Conservation (phyloP, 2,113 vertebrate species). For the Cololabis saira region DNA sequence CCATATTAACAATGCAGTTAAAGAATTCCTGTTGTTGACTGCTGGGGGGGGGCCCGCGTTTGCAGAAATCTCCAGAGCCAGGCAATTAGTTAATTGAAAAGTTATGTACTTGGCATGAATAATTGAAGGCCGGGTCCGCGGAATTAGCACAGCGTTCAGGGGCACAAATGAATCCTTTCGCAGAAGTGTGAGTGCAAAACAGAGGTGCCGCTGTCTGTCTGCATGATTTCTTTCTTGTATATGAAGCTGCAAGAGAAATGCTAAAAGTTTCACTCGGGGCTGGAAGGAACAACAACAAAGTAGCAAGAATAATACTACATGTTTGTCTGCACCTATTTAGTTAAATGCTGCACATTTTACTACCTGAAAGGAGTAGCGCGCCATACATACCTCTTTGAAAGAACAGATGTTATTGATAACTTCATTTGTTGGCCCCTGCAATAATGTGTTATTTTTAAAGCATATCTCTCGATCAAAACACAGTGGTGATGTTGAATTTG, state of each 20-base stretch:
- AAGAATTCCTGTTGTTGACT: conserved; percentile 27
- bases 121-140: conserved; percentile 60
- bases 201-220: neutral
- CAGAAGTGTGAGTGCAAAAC: conserved; percentile 1
- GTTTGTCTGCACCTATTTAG: conserved; percentile 5
- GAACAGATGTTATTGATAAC: conserved; percentile 48
- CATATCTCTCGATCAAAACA: conserved; percentile 61
- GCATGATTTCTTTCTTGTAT: conserved; percentile 6
- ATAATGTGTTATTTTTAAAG: conserved; percentile 63
- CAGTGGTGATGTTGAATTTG: conserved; percentile 69
- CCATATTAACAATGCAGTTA: conserved; percentile 59
- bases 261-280: neutral
- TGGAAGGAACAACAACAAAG: conserved; percentile 1
- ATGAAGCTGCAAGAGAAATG: neutral
- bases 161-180: conserved; percentile 36
- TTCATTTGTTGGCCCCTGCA: conserved; percentile 52
- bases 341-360: neutral
- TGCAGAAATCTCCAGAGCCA: conserved; percentile 62
- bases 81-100: conserved; percentile 80
- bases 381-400: neutral
- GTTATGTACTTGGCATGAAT: conserved; percentile 76
- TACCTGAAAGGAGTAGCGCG: conserved; percentile 2
- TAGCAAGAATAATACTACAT: neutral
- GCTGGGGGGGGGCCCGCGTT: conserved; percentile 33
- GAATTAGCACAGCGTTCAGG: conserved; percentile 59